Evolutionary conservation across 2,797 vertebrate species (phyloP), one percentile per base, ranked within the genome.

Genomic region (Florisuga fusca): DNA sequence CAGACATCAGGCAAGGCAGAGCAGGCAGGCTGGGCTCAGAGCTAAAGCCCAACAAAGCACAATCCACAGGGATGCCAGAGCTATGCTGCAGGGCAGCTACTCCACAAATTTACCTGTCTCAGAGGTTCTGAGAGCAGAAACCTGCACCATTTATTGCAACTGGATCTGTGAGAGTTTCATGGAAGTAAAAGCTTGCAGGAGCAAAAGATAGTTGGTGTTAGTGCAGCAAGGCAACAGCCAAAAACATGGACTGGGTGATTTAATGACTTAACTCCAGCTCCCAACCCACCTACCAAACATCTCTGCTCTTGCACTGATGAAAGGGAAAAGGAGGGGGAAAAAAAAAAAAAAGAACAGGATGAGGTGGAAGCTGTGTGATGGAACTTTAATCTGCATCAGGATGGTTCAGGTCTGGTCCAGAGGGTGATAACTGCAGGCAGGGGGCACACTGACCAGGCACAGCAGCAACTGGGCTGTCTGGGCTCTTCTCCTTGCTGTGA

Each of bases 81-180:
- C 16, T 25, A 10, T 19, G 74, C 43, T 41, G 59, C 67, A 25
- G 22, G 31, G 36, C 45, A 33, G 54, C 57, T 29, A 11, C 29
- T 31, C 29, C 27, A 41, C 25, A 14, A 23, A 69, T 14, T 27
- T 26, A 13, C 27, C 59, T 22, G 14, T 25, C 33, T 8, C 63
- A 53, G 48, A 46, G 21, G 54, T 12, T 81, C 58, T 71, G 62
- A 4, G 25, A 4, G 25, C 0, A 3, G 26, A 33, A 67, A 54
- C 29, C 67, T 38, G 23, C 5, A 33, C 72, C 9, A 15, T 1
- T 7, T 12, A 45, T n/a, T 4, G 4, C 34, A 19, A 1, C 3
- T 5, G 45, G 55, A 16, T 7, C 15, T 0, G 14, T 58, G 29
- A 34, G 20, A 51, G 33, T 14, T 41, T 0, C 4, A 3, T 5